A percentile compares a stretch with the other conserved stretches of the same genome.
Evolutionary conservation across 2,797 vertebrate species (phyloP).

Genomic region (Uromys caudimaculatus): DNA sequence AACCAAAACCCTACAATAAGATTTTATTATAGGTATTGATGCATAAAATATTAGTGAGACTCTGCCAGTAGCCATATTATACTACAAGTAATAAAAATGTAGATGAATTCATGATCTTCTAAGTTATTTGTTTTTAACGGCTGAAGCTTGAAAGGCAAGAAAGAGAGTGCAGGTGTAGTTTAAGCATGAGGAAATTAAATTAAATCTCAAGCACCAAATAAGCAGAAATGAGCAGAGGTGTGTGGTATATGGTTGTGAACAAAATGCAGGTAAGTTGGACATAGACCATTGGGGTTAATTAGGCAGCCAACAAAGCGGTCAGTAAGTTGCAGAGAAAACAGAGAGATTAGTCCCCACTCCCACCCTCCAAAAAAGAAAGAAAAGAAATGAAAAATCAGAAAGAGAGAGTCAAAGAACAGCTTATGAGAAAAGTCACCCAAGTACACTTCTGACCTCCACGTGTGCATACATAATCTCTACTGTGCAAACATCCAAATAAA

Average conservation of each 20-base stretch:
- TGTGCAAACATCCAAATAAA: neutral
- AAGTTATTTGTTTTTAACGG: neutral
- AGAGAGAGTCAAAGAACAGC: neutral
- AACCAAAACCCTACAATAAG: neutral
- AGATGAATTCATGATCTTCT: neutral
- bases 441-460: neutral
- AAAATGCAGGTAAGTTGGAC: neutral
- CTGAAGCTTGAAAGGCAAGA: neutral
- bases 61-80: neutral
- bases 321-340: neutral
- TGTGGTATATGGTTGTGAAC: neutral
- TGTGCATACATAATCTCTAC: neutral
- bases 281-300: neutral
- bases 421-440: neutral
- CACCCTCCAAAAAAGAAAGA: too few species aligned
- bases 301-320: neutral
- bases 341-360: neutral
- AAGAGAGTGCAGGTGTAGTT: neutral
- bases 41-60: neutral
- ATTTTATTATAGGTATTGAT: neutral
- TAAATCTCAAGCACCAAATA: neutral
- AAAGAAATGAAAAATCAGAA: neutral
- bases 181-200: neutral
- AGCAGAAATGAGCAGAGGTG: neutral
- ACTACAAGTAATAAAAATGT: neutral